phyloP scores from a whole-genome alignment of 2,888 invertebrate genomes.

The Eilema caniola region DNA sequence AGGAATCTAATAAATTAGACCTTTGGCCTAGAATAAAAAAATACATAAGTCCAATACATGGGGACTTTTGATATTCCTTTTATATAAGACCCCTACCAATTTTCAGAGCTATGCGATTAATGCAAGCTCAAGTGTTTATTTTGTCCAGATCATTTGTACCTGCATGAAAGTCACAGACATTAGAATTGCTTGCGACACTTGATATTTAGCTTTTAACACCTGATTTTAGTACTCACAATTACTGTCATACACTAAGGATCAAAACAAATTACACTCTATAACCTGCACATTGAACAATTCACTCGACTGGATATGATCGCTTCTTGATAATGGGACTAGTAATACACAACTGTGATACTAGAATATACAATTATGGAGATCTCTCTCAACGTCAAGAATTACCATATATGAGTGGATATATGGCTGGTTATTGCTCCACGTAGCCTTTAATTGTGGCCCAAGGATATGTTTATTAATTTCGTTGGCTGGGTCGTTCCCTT shows the following conservation, averaged over 20 bases:
- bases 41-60: no score
- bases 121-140: no score
- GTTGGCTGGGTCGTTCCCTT: constrained; percentile 1
- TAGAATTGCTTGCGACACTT: background rate
- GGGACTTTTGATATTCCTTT: no score
- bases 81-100: no score
- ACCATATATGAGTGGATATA: constrained; percentile 21
- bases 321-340: constrained; percentile 11
- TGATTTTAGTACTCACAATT: background rate
- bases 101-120: no score
- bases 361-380: constrained; percentile 22
- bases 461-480: constrained; percentile 4
- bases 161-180: background rate
- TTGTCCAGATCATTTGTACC: background rate
- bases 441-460: constrained; percentile 9
- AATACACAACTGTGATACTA: constrained; percentile 9
- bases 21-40: no score
- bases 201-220: background rate
- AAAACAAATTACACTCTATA: constrained; percentile 14
- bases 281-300: constrained; percentile 8
- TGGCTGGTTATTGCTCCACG: constrained; percentile 11
- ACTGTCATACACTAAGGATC: constrained; percentile 6
- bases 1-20: no score
- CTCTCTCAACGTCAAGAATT: constrained; percentile 17
- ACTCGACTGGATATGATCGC: constrained; percentile 8